These are phyloP conservation scores for Melanostoma mellinum DNA, from an alignment of 2,888 invertebrate genomes.

Conservation along the genomic window DNA sequence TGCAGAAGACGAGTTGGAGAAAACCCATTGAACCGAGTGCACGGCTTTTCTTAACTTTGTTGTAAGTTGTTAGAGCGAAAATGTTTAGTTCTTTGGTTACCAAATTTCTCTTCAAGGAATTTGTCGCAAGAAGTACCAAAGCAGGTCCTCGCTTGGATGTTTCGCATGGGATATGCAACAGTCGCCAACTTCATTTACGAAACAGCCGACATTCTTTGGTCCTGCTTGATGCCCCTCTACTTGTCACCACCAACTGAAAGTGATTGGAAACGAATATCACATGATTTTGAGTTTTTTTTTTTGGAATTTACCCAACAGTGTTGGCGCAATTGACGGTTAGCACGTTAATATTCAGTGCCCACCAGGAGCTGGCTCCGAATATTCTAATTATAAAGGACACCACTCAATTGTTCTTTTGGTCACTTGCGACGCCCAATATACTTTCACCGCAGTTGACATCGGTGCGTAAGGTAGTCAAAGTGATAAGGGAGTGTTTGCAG, in stretches of 20 bases:
- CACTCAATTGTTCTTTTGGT: conserved; percentile 75
- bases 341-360: conserved; percentile 75
- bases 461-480: conserved; percentile 76
- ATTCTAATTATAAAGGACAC: conserved; percentile 76
- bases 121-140: conserved; percentile 25
- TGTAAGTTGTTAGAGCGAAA: conserved; percentile 17
- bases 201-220: conserved; percentile 31
- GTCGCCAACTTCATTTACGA: conserved; percentile 12
- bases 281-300: neutral
- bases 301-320: conserved; percentile 71
- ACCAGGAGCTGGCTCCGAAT: conserved; percentile 74
- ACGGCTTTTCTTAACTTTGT: conserved; percentile 17
- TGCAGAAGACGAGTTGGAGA: conserved; percentile 6
- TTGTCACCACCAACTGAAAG: conserved; percentile 29
- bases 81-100: too few species aligned
- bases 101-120: too few species aligned
- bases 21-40: conserved; percentile 22
- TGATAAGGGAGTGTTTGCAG: conserved; percentile 58
- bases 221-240: conserved; percentile 10
- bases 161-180: conserved; percentile 15
- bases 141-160: conserved; percentile 13
- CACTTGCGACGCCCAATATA: conserved; percentile 75
- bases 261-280: conserved; percentile 11
- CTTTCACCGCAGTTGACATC: conserved; percentile 77
- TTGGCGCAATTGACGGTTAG: conserved; percentile 76